Evolutionary conservation across 2,888 invertebrate species (phyloP).

Genomic region (Acronicta psi): DNA sequence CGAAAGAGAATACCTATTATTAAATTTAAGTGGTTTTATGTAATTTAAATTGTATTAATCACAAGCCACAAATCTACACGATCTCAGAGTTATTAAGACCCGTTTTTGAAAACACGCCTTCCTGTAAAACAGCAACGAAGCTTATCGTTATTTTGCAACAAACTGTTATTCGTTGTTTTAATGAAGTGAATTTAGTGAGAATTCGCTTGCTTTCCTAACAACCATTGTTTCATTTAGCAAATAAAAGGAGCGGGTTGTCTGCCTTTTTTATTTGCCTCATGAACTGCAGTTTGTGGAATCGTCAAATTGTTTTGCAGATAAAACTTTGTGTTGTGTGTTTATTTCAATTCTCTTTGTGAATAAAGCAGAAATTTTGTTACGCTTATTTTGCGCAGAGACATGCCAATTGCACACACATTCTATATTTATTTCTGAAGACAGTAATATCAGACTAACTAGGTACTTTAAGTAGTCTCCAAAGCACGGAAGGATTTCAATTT

Average conservation of each 20-base stretch:
- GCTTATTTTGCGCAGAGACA: not conserved
- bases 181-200: conserved; percentile 57
- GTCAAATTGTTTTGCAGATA: conserved; percentile 44
- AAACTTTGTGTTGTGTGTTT: conserved; percentile 25
- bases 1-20: too few relatives aligned
- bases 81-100: conserved; percentile 6
- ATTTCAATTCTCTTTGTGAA: conserved; percentile 10
- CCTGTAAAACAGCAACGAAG: conserved; percentile 48
- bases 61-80: conserved; percentile 1
- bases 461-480: too few relatives aligned
- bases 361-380: not conserved
- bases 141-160: conserved; percentile 54
- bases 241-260: conserved; percentile 29
- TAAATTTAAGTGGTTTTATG: too few relatives aligned
- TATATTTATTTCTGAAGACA: not conserved
- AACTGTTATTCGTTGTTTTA: conserved; percentile 53
- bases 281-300: conserved; percentile 28
- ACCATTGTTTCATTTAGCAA: conserved; percentile 39
- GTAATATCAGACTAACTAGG: too few relatives aligned
- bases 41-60: not conserved
- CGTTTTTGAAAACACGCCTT: conserved; percentile 24
- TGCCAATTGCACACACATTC: not conserved
- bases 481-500: too few relatives aligned
- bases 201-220: conserved; percentile 38
- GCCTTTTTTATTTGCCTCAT: conserved; percentile 30